Conservation (phyloP, 2,888 invertebrate genomes). For the Muschampia plurimacula region DNA sequence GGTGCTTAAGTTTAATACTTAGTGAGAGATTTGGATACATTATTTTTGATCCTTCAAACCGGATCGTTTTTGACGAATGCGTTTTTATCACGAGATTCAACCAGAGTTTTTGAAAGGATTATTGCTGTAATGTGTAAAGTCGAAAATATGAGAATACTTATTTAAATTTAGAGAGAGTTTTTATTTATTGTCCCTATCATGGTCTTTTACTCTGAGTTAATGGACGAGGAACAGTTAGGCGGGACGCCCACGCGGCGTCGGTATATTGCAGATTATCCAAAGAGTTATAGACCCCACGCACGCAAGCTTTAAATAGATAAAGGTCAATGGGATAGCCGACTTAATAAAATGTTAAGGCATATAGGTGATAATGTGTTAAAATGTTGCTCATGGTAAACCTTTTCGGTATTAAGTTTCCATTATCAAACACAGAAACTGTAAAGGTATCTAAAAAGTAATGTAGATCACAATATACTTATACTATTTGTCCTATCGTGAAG, state of each 20-base stretch:
- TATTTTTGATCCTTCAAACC: constrained; percentile 33
- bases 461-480: too few relatives aligned
- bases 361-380: constrained; percentile 23
- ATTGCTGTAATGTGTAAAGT: constrained; percentile 26
- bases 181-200: constrained; percentile 39
- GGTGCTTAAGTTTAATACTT: constrained; percentile 13
- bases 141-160: constrained; percentile 23
- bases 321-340: constrained; percentile 47
- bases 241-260: constrained; percentile 56
- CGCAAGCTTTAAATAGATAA: constrained; percentile 49
- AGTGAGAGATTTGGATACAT: constrained; percentile 16
- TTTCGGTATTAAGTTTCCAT: not conserved
- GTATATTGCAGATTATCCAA: constrained; percentile 53
- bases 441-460: too few relatives aligned
- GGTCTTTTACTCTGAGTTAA: constrained; percentile 36
- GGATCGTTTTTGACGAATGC: constrained; percentile 29
- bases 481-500: too few relatives aligned
- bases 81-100: constrained; percentile 32
- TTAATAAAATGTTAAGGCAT: constrained; percentile 21
- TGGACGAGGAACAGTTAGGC: constrained; percentile 47
- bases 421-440: too few relatives aligned
- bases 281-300: constrained; percentile 60
- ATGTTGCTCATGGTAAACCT: not conserved
- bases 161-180: constrained; percentile 34
- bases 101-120: constrained; percentile 31